phyloP scores from a whole-genome alignment of 1,140 invertebrate genomes.

The Drosophila cardini region DNA sequence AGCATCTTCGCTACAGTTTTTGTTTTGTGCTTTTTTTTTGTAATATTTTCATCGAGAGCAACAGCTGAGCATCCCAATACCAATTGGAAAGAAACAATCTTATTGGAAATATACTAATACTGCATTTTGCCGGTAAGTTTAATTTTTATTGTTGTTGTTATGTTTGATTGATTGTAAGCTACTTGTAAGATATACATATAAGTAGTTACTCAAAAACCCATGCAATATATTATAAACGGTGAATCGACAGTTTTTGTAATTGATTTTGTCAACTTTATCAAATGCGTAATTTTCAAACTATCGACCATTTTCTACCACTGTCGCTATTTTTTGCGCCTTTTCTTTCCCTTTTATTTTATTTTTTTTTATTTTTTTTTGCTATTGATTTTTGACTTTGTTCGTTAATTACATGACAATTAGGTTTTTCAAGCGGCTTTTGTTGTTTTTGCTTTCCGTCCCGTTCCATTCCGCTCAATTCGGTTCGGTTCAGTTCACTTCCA shows the following conservation, averaged over 20 bases:
- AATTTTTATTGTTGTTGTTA: neutral
- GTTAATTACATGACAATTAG: conserved; percentile 48
- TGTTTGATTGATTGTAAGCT: neutral
- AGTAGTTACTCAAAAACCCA: neutral
- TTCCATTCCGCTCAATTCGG: neutral
- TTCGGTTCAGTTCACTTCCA: conserved; percentile 9
- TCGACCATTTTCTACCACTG: neutral
- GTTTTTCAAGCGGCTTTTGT: conserved; percentile 28
- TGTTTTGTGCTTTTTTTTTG: conserved; percentile 3
- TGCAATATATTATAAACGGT: neutral
- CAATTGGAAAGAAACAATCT: neutral
- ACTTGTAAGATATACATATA: neutral
- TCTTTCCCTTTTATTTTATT: neutral
- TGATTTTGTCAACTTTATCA: neutral
- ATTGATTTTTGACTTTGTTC: conserved; percentile 36
- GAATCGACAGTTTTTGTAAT: conserved; percentile 12
- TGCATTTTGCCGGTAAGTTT: conserved; percentile 10
- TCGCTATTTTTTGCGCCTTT: neutral
- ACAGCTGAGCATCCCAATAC: conserved; percentile 42
- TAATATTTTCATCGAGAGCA: conserved; percentile 25
- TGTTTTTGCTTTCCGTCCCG: conserved; percentile 5
- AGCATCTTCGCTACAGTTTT: neutral
- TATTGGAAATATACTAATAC: neutral
- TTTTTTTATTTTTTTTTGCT: neutral
- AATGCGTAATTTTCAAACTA: conserved; percentile 28